These are phyloP conservation scores for Margaritifera margaritifera DNA, from an alignment of 2,888 invertebrate species.

Conservation along the genomic window DNA sequence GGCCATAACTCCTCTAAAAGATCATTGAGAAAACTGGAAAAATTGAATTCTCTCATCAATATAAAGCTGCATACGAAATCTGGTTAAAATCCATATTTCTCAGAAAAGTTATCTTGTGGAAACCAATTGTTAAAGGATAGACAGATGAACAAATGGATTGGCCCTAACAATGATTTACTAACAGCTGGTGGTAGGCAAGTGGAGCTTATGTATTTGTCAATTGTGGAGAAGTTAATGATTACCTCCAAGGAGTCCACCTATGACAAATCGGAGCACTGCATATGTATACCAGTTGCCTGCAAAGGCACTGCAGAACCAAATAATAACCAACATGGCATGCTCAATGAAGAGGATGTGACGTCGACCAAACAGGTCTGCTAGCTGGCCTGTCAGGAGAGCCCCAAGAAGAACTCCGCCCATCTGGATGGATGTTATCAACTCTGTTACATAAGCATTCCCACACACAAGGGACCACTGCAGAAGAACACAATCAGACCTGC, in stretches of 20 bases:
- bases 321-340: constrained; percentile 57
- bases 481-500: background rate
- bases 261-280: constrained; percentile 59
- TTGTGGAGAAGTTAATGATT: constrained; percentile 10
- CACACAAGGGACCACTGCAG: constrained; percentile 67
- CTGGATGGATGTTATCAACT: constrained; percentile 65
- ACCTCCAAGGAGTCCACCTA: constrained; percentile 68
- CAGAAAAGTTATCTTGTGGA: too few species aligned
- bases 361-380: constrained; percentile 68
- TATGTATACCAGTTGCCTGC: constrained; percentile 66
- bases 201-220: background rate
- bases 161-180: background rate
- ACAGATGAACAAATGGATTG: background rate
- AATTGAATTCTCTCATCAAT: too few species aligned
- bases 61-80: too few species aligned
- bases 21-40: too few species aligned
- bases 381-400: constrained; percentile 64
- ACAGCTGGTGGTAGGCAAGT: background rate
- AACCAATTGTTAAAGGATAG: background rate
- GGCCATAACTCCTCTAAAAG: too few species aligned
- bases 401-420: constrained; percentile 68
- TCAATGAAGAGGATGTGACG: constrained; percentile 58
- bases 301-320: constrained; percentile 62
- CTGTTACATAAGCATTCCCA: constrained; percentile 48
- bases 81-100: too few species aligned